Conservation (phyloP, 1,140 invertebrate genomes). For the Diploscapter pachys region DNA sequence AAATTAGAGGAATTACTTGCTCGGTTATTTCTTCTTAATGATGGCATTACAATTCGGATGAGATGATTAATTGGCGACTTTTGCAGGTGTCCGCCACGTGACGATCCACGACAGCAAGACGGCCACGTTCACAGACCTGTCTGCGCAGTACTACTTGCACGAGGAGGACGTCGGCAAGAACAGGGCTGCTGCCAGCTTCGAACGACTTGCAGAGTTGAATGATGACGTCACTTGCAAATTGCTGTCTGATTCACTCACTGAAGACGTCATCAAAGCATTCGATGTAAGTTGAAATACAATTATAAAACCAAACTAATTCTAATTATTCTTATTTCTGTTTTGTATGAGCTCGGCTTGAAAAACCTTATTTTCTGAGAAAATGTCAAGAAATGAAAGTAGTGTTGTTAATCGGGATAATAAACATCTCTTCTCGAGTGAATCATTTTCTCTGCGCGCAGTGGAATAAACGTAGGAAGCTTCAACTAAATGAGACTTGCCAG, state of each 20-base stretch:
- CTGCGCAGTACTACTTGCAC: slow-evolving; percentile 80
- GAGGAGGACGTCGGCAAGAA: slow-evolving; percentile 81
- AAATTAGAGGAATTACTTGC: slow-evolving; percentile 75
- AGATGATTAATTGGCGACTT: slow-evolving; percentile 56
- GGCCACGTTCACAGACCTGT: slow-evolving; percentile 62
- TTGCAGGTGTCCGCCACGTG: slow-evolving; percentile 93
- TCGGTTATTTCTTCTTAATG: slow-evolving; percentile 69
- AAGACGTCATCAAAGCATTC: slow-evolving; percentile 68
- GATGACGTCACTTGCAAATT: slow-evolving; percentile 69
- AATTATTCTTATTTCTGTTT: too few relatives aligned
- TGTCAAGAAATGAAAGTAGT: too few relatives aligned
- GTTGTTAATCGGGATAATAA: too few relatives aligned
- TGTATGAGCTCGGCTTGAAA: too few relatives aligned
- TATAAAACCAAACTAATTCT: too few relatives aligned
- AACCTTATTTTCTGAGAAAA: too few relatives aligned
- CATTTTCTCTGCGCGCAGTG: too few relatives aligned
- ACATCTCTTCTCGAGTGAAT: too few relatives aligned
- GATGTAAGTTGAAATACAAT: slow-evolving; percentile 57
- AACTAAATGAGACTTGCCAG: too few relatives aligned
- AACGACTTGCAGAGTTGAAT: slow-evolving; percentile 82
- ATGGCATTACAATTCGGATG: slow-evolving; percentile 67
- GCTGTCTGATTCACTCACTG: slow-evolving; percentile 72
- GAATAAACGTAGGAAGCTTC: too few relatives aligned
- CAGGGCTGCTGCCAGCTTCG: slow-evolving; percentile 75
- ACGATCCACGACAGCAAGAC: slow-evolving; percentile 78